Conservation (phyloP, 2,797 vertebrate species). For the Danio kyathit region DNA sequence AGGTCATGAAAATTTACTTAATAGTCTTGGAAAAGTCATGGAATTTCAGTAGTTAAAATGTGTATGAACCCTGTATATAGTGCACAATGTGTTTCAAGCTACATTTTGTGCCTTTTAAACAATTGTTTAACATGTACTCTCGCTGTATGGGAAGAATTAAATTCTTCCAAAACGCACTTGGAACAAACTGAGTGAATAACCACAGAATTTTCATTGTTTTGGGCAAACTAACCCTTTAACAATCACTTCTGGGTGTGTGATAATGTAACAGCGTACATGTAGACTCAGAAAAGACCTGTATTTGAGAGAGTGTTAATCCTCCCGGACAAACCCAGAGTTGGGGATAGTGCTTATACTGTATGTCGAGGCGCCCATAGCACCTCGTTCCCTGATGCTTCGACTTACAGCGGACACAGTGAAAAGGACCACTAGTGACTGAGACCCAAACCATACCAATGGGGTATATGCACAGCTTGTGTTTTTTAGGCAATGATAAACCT, state of each 20-base stretch:
- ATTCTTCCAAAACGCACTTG: not conserved
- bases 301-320: conserved; percentile 56
- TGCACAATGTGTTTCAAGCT: not conserved
- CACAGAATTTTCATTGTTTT: not conserved
- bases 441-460: conserved; percentile 27
- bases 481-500: too few species aligned
- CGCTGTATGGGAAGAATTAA: not conserved
- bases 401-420: conserved; percentile 78
- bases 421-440: conserved; percentile 51
- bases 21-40: too few species aligned
- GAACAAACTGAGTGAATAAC: not conserved
- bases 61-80: not conserved
- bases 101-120: not conserved
- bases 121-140: not conserved
- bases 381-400: conserved; percentile 78
- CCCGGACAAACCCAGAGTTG: conserved; percentile 58
- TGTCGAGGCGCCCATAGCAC: conserved; percentile 65
- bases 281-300: conserved; percentile 53
- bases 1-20: too few species aligned
- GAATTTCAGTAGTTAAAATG: too few species aligned
- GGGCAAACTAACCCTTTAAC: conserved; percentile 1
- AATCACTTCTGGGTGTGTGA: conserved; percentile 33
- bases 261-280: conserved; percentile 53
- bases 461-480: too few species aligned
- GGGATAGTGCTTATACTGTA: conserved; percentile 58